These are phyloP conservation scores for Pollenia amentaria DNA, from an alignment of 2,888 invertebrate species.

Conservation along the genomic window DNA sequence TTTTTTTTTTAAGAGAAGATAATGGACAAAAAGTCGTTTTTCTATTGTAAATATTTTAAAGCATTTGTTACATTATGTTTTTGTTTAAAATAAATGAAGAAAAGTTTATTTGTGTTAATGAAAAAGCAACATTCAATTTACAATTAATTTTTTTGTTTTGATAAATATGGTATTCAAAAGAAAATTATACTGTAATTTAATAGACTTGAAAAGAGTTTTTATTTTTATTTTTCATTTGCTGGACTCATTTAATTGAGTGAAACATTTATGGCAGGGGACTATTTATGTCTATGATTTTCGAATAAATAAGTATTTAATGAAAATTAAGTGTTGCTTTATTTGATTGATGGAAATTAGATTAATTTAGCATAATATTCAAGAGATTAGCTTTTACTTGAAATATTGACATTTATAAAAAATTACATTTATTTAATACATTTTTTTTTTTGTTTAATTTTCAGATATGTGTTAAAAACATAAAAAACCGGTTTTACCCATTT, in stretches of 20 bases:
- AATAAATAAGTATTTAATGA: constrained; percentile 4
- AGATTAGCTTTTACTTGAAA: neutral
- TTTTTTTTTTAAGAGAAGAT: neutral
- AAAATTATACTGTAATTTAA: constrained; percentile 35
- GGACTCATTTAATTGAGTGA: constrained; percentile 50
- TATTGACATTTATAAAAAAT: neutral
- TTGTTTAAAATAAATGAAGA: constrained; percentile 6
- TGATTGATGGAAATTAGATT: constrained; percentile 32
- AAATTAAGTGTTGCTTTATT: constrained; percentile 31
- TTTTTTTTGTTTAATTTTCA: neutral
- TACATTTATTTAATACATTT: neutral
- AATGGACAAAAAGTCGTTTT: neutral
- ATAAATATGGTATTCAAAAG: constrained; percentile 55
- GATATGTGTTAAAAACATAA: no score
- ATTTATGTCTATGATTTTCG: constrained; percentile 14
- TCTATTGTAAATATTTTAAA: neutral
- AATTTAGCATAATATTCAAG: constrained; percentile 3
- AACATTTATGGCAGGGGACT: constrained; percentile 46
- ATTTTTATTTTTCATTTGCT: constrained; percentile 1
- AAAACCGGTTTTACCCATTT: no score
- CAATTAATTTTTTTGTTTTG: constrained; percentile 1
- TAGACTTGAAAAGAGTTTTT: constrained; percentile 1
- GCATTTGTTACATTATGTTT: constrained; percentile 24
- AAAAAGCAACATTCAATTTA: constrained; percentile 35
- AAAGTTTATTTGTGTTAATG: constrained; percentile 14